These are phyloP conservation scores for Muscicapa adusta DNA, from an alignment of 2,113 vertebrate species.

Conservation along the genomic window DNA sequence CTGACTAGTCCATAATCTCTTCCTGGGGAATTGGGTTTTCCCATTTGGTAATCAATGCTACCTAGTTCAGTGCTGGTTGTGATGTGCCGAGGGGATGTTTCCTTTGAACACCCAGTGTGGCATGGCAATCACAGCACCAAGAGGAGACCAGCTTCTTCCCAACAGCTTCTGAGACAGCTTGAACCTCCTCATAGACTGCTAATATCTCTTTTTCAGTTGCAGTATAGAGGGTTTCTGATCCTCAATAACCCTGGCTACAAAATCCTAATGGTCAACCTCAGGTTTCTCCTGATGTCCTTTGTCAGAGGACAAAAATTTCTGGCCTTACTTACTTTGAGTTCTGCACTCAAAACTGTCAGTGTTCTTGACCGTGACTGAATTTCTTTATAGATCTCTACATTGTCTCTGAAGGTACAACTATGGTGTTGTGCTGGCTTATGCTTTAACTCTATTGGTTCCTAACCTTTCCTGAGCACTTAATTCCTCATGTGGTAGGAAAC, in stretches of 20 bases:
- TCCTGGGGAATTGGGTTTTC: background rate
- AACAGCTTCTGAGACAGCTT: fast-evolving
- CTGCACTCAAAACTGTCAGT: background rate
- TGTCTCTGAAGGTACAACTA: background rate
- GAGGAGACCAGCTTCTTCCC: no score
- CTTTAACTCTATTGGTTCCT: conserved; percentile 67
- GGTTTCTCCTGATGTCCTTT: background rate
- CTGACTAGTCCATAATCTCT: background rate
- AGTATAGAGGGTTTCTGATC: background rate
- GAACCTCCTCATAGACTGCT: background rate
- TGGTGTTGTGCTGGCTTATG: conserved; percentile 22
- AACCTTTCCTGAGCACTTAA: conserved; percentile 72
- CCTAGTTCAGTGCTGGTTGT: background rate
- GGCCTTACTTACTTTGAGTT: background rate
- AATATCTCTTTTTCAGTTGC: background rate
- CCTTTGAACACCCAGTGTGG: fast-evolving
- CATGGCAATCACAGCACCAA: fast-evolving
- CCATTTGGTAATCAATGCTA: background rate
- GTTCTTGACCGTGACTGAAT: background rate
- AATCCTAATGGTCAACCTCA: fast-evolving
- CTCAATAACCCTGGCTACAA: background rate
- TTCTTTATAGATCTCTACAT: background rate
- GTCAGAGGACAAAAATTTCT: background rate
- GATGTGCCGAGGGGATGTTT: fast-evolving
- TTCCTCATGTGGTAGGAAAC: conserved; percentile 68